phyloP scores from a whole-genome alignment of 1,140 invertebrate genomes.

The Drosophila arawakana region DNA sequence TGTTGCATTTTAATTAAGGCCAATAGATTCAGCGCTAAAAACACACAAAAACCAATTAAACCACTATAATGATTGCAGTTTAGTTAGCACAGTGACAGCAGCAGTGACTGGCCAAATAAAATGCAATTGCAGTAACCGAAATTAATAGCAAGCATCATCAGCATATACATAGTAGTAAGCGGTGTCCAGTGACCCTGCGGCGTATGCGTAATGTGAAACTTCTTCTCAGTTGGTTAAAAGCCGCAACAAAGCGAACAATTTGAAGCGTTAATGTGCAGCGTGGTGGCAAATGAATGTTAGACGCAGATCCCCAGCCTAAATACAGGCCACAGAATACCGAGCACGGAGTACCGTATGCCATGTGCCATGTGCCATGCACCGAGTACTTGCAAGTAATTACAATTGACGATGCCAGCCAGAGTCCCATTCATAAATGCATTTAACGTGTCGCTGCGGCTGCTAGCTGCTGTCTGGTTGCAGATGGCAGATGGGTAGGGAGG shows the following conservation, averaged over 20 bases:
- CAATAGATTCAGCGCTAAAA: conserved; percentile 67
- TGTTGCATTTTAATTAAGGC: conserved; percentile 79
- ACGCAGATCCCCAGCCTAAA: conserved; percentile 46
- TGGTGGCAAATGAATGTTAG: conserved; percentile 63
- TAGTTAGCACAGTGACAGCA: conserved; percentile 8
- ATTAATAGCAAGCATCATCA: conserved; percentile 67
- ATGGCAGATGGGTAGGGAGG: conserved; percentile 12
- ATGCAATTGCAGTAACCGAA: conserved; percentile 72
- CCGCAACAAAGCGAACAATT: conserved; percentile 80
- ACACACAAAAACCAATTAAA: conserved; percentile 77
- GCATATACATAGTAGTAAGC: conserved; percentile 7
- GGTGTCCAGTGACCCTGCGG: conserved; percentile 26
- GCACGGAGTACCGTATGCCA: conserved; percentile 2
- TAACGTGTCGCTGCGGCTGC: conserved; percentile 55
- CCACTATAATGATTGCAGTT: conserved; percentile 63
- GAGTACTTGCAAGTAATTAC: conserved; percentile 76
- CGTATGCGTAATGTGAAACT: conserved; percentile 72
- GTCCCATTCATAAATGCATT: conserved; percentile 73
- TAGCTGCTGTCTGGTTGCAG: conserved; percentile 11
- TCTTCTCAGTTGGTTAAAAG: conserved; percentile 33
- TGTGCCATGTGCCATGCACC: not conserved
- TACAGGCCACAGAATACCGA: conserved; percentile 31
- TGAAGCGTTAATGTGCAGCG: conserved; percentile 76
- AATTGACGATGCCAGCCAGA: conserved; percentile 63
- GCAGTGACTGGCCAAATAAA: conserved; percentile 59